Evolutionary conservation across 2,888 invertebrate species (phyloP).

Genomic region (Orthosia gracilis): DNA sequence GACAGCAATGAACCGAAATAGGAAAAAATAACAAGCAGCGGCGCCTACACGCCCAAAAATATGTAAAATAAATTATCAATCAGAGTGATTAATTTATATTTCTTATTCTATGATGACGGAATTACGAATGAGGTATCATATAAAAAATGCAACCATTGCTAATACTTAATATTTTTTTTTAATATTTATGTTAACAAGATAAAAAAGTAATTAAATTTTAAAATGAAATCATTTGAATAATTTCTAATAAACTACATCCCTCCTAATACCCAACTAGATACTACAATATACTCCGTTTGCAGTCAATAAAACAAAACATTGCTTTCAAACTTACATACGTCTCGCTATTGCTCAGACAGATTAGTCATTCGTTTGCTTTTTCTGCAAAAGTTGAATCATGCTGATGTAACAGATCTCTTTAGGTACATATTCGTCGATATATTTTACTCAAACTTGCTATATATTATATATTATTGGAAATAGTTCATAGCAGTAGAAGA

Average conservation of each 20-base stretch:
- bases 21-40: slow-evolving; percentile 34
- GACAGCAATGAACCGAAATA: slow-evolving; percentile 26
- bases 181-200: no score
- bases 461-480: slow-evolving; percentile 19
- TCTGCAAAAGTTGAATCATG: slow-evolving; percentile 47
- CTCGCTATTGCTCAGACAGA: neutral
- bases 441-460: neutral
- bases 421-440: slow-evolving; percentile 1
- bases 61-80: neutral
- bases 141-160: neutral
- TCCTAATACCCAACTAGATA: neutral
- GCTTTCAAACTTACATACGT: slow-evolving; percentile 9
- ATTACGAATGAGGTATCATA: neutral
- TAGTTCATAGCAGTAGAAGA: slow-evolving; percentile 27
- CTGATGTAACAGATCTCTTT: slow-evolving; percentile 12
- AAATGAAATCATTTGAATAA: no score
- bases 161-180: no score
- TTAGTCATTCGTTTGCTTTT: slow-evolving; percentile 47
- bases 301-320: slow-evolving; percentile 11
- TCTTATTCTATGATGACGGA: neutral
- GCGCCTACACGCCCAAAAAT: slow-evolving; percentile 14
- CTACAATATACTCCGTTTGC: neutral
- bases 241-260: neutral
- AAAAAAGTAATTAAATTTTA: no score
- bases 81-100: neutral